Evolutionary conservation across 2,888 invertebrate species (phyloP), one percentile per base, ranked within the genome.

Genomic region (Notodonta dromedarius): DNA sequence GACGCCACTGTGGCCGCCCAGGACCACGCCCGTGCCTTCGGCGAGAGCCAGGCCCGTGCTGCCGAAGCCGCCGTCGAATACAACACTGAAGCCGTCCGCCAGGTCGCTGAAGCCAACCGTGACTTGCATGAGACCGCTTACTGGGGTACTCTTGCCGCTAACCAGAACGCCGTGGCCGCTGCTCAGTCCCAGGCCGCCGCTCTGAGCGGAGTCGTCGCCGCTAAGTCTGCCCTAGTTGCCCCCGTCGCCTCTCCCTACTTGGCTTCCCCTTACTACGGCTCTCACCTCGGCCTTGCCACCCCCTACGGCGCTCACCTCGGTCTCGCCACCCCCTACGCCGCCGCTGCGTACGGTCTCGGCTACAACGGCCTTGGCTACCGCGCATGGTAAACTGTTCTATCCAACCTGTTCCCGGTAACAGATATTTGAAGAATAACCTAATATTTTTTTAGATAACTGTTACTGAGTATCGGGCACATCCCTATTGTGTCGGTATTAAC

Each of bases 171-270:
- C 52, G 91, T 93, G 11, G 93, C 93, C 64, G 93, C 91, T 57
- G 93, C 91, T 32, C 93, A 93, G 65, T 88, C 90, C 61, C 90
- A 91, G n/a, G 88, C 87, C 39, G 93, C 93, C 52, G 93, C 92
- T 52, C 59, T 83, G 16, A 84, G 74, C 74, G 92, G 91, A 13
- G 82, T 76, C 60, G 86, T 73, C 40, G 90, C 87, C 35, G 74
- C 64, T 11, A 63, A 24, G 0, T 63, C 67, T 2, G 73, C 66
- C 32, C 11, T 59, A 2, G 61, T 66, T 13, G 72, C 67, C 53
- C 69, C 67, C 63, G 74, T 60, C 52, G 74, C 62, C 53, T 72
- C 71, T 16, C 73, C 70, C 57, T 70, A 66, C 61, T 73, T 62
- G 39, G 77, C 71, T 46, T 70, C 73, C 24, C 74, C 64, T 67